Evolutionary conservation across 2,113 vertebrate species (phyloP).

Genomic region (Morone saxatilis): DNA sequence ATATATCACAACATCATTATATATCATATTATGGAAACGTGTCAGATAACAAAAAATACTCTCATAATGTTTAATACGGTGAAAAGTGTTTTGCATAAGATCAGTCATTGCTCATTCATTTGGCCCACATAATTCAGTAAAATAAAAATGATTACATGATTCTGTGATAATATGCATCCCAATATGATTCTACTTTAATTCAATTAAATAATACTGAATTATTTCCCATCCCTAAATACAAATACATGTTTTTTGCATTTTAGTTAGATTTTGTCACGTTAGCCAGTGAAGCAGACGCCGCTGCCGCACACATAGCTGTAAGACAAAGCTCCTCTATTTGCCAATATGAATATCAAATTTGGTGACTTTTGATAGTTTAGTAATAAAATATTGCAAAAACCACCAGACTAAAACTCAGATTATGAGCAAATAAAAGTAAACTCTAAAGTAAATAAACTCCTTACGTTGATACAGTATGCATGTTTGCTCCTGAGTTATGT

Average conservation of each 20-base stretch:
- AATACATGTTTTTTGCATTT: background rate
- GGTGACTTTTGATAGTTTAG: background rate
- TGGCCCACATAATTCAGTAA: background rate
- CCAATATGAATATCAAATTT: background rate
- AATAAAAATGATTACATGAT: background rate
- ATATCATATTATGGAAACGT: background rate
- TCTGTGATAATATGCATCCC: background rate
- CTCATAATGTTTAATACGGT: background rate
- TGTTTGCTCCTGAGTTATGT: background rate
- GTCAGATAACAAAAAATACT: background rate
- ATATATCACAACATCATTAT: background rate
- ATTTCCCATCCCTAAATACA: background rate
- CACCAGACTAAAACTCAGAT: background rate
- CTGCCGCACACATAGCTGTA: background rate
- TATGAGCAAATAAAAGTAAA: background rate
- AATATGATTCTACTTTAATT: background rate
- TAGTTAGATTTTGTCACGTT: background rate
- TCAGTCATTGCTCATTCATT: background rate
- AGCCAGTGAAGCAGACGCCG: background rate
- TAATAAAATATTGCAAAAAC: background rate
- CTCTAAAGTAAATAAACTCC: background rate
- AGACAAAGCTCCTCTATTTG: background rate
- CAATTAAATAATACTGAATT: background rate
- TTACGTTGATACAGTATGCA: background rate
- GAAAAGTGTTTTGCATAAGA: background rate